Evolutionary conservation across 2,888 invertebrate genomes (phyloP).

Genomic region (Yponomeuta plumbellus): DNA sequence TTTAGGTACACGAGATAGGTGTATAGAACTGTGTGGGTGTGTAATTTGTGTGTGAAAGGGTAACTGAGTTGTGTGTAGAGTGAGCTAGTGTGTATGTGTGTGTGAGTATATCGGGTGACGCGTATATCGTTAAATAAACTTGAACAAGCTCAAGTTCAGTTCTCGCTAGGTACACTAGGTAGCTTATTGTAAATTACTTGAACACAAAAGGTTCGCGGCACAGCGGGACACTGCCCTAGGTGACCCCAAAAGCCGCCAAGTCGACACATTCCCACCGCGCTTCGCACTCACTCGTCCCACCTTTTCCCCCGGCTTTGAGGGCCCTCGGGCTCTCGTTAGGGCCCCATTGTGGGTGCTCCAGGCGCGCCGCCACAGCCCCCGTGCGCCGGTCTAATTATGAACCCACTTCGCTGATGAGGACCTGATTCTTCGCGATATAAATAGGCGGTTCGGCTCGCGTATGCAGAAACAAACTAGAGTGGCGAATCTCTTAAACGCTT

Average conservation of each 20-base stretch:
- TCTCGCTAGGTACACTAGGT: no score
- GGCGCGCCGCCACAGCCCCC: background rate
- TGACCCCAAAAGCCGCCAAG: background rate
- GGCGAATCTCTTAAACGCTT: background rate
- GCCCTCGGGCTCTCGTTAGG: background rate
- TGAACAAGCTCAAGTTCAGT: no score
- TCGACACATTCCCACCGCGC: background rate
- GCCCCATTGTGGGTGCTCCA: conserved; percentile 4
- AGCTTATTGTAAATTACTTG: no score
- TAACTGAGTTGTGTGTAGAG: no score
- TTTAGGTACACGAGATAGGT: no score
- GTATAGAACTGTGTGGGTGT: no score
- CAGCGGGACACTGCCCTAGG: no score
- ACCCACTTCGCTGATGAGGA: background rate
- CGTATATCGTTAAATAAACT: no score
- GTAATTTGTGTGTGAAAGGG: no score
- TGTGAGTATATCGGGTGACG: no score
- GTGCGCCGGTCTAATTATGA: conserved; percentile 2
- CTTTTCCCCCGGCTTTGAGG: background rate
- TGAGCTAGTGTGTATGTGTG: no score
- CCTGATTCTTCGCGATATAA: background rate
- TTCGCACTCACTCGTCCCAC: background rate
- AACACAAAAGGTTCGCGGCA: no score
- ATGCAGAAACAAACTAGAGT: background rate
- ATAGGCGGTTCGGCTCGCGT: background rate